These are phyloP conservation scores for Frankliniella intonsa DNA, from an alignment of 2,888 invertebrate genomes.

Conservation along the genomic window DNA sequence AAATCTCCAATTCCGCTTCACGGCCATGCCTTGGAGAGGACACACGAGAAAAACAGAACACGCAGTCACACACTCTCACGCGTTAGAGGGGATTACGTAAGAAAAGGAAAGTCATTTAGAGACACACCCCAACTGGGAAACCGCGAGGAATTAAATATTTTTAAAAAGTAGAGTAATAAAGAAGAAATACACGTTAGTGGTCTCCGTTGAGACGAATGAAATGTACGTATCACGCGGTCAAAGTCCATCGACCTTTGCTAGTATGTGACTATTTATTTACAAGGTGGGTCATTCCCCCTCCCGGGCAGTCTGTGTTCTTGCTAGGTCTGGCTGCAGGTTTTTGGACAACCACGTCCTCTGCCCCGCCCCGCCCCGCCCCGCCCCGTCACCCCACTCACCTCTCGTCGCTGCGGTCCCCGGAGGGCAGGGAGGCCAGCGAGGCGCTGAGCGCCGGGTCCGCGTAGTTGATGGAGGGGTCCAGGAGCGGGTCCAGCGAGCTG, in stretches of 20 bases:
- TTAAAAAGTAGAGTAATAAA: too few species aligned
- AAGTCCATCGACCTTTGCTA: neutral
- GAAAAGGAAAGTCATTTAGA: neutral
- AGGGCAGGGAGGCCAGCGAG: conserved; percentile 8
- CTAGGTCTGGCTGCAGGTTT: too few species aligned
- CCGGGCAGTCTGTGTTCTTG: too few species aligned
- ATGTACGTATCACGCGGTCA: too few species aligned
- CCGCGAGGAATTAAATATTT: too few species aligned
- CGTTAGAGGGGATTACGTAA: neutral
- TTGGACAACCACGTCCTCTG: too few species aligned
- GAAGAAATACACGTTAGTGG: too few species aligned
- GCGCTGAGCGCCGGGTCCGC: neutral
- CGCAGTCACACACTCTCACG: neutral
- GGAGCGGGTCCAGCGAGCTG: conserved; percentile 23
- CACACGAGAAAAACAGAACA: neutral
- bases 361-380: too few species aligned
- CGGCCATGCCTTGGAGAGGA: conserved; percentile 13
- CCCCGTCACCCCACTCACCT: neutral
- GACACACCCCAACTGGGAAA: too few species aligned
- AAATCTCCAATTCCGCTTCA: conserved; percentile 14
- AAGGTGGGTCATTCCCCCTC: neutral
- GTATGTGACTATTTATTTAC: neutral
- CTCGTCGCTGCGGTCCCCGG: conserved; percentile 15
- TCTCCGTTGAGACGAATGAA: too few species aligned
- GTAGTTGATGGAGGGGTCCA: conserved; percentile 17